Evolutionary conservation across 2,797 vertebrate species (phyloP), one percentile per base, ranked within the genome.

Genomic region (Dendrocincla tyrannina): DNA sequence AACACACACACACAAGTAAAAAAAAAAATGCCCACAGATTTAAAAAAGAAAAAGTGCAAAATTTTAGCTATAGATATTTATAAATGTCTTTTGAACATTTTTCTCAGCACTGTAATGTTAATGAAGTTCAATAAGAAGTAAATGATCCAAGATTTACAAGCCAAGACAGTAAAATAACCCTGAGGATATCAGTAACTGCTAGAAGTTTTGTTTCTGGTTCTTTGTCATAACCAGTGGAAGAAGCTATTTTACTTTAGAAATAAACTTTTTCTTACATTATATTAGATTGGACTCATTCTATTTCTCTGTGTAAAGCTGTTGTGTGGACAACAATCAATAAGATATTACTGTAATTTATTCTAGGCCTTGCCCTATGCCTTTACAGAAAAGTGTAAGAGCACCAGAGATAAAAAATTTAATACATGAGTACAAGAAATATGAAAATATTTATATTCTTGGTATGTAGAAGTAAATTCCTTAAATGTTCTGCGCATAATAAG

Each of bases 331-430:
- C 4, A 76, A 94, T 94, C 77, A 73, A 82, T 91, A 91, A 88
- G 74, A 63, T 63, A 37, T 85, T 89, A 87, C 22, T 76, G 20
- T 44, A 89, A 94, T 95, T 91, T 94, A 93, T 89, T 32, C 42
- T 62, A 50, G 58, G 28, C 27, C 39, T 72, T 88, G 62, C 24
- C 63, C 30, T 79, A 7, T 73, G 67, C 27, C 17, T 85, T 80
- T 70, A 52, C 6, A 52, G 55, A 69, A 89, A 94, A 37, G 16
- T n/a, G 7, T 47, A 69, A 93, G 25, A 47, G 2, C 30, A 67
- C 41, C 16, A 47, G 10, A 23, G 44, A 49, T 49, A 85, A 84
- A 76, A 86, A 75, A 90, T 92, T 53, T 79, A 76, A 84, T 50
- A 63, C 32, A 69, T 1, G 1, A 58, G 27, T 41, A n/a, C 12